Conservation (phyloP, 2,888 invertebrate species). For the Xylota segnis region DNA sequence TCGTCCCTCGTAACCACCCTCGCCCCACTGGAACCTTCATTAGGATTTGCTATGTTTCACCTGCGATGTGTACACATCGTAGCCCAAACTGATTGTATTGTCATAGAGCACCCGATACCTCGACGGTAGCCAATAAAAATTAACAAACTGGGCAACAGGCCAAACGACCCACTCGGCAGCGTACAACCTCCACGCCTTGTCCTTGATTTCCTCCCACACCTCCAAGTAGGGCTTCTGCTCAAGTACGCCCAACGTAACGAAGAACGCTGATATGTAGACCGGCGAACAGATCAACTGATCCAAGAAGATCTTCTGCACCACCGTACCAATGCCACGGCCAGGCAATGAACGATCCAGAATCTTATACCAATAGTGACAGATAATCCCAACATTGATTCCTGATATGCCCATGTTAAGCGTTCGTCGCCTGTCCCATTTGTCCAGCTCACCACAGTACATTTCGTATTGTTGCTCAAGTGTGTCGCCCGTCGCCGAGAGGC, state of each 20-base stretch:
- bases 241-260: conserved; percentile 90
- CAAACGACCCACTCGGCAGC: conserved; percentile 95
- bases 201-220: conserved; percentile 88
- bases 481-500: conserved; percentile 92
- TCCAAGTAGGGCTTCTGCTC: conserved; percentile 88
- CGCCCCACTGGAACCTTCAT: background rate
- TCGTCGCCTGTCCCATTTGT: conserved; percentile 87
- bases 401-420: conserved; percentile 91
- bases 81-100: conserved; percentile 93
- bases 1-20: background rate
- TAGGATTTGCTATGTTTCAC: conserved; percentile 87
- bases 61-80: conserved; percentile 93
- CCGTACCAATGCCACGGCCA: conserved; percentile 88
- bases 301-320: conserved; percentile 91
- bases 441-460: conserved; percentile 86
- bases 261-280: conserved; percentile 90
- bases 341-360: conserved; percentile 90
- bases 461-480: conserved; percentile 92
- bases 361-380: conserved; percentile 95
- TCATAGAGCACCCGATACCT: conserved; percentile 94
- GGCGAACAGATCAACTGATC: conserved; percentile 95
- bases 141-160: conserved; percentile 97
- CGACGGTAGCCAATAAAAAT: conserved; percentile 94
- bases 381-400: conserved; percentile 90
- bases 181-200: conserved; percentile 92